Evolutionary conservation across 2,113 vertebrate species (phyloP), one percentile per base, ranked within the genome.

Genomic region (Kryptolebias marmoratus): DNA sequence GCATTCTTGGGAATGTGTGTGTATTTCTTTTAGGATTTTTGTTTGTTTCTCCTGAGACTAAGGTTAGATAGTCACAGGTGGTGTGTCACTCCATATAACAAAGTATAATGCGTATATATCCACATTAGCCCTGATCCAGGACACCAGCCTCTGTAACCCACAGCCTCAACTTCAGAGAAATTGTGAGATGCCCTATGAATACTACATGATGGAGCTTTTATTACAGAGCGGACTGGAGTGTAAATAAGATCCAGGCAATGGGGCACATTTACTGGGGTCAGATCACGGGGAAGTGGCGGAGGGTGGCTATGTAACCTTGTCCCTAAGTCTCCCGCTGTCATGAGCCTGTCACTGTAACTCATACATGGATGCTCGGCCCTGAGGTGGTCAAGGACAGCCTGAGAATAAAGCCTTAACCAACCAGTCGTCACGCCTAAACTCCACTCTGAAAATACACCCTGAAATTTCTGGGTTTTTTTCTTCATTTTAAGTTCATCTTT

Each of bases 121-220:
- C 77, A 65, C 57, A 64, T 88, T 87, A 85, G 80, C 68, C 91
- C 87, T 88, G 85, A 88, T 82, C 86, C 72, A 60, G 59, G 50
- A 84, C 86, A 75, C 81, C 86, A 56, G 68, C 68, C 59, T 77
- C 61, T 64, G 71, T 80, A 86, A 88, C 76, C 85, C 83, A 83
- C 57, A 56, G 52, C 74, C 68, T 2, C 67, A 86, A 74, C 83
- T 88, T 84, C 71, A 85, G 71, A 89, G 80, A 76, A 81, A 90
- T 76, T 13, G 73, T 75, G 84, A 90, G 89, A 79, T 87, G 64
- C 67, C 58, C 81, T 82, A 92, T 93, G 92, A 91, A 93, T 92
- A 94, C 89, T 94, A 91, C 93, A 94, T 94, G 93, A 90, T 88
- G 44, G 80, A 87, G 86, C 86, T 85, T 93, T 94, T 89, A 91